Base-by-base conservation (phyloP, 2,113 vertebrate genomes). In the Sprattus sprattus region DNA sequence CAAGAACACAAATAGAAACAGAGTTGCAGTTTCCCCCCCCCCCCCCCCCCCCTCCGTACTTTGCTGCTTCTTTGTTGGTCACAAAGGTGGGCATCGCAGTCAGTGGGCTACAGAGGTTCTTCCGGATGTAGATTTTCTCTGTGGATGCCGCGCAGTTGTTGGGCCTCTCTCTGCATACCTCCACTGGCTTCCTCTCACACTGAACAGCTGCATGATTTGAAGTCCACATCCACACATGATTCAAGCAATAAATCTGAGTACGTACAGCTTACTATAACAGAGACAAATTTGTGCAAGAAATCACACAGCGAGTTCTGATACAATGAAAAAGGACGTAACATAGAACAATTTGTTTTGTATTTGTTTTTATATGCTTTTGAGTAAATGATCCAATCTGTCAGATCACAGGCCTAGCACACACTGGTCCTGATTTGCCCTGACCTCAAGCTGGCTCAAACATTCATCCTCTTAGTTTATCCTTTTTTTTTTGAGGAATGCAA, bases 51-150 rank as follows among this genome's bases (percentile, higher is more conserved):
- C 71, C 71, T 39, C 25, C 67, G 32, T 39, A 78, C 71, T 78
- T 78, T 78, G 32, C 71, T 39, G 47, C 96, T 96, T 93, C 99
- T 93, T 96, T 97, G 86, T 98, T 97, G 2, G 96, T 97, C 86
- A 99, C 96, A 91, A 99, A 99, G 39, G 98, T 99, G 45, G 98
- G 97, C 46, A 96, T 99, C 88, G 98, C 98, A 71, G 98, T 97
- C 87, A 99, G 93, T 0, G 98, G 98, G 83, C 98, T 99, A 83
- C 98, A 96, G 44, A 99, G 96, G 93, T 99, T 98, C 93, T 99
- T 99, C 52, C 98, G 95, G 89, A 99, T 99, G 92, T 99, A 99
- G 91, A 99, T 99, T 92, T 99, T 99, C 92, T 99, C 98, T 85
- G 98, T 99, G 85, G 98, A 99, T 87, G 98, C 98, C 0, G 98